Conservation (phyloP, 2,113 vertebrate species). For the Tachysurus fulvidraco region DNA sequence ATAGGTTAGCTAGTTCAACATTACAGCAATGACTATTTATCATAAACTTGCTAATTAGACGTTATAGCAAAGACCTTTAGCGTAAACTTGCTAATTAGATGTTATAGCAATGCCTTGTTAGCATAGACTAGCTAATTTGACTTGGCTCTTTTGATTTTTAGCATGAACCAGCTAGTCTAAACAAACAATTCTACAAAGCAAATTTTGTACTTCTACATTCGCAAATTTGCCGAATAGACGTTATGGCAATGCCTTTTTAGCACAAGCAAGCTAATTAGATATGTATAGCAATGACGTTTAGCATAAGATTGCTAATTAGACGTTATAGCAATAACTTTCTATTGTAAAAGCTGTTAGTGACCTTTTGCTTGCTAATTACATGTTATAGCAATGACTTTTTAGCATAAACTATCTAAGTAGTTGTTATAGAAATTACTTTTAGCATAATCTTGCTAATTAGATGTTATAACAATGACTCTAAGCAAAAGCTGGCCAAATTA, state of each 20-base stretch:
- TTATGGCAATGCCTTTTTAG: not conserved
- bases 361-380: too few relatives aligned
- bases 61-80: not conserved
- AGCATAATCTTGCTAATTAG: too few relatives aligned
- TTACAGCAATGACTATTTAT: not conserved
- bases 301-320: not conserved
- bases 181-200: too few relatives aligned
- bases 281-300: not conserved
- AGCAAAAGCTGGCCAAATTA: too few relatives aligned
- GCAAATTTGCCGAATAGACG: not conserved
- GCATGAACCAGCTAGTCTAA: too few relatives aligned
- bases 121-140: not conserved
- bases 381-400: not conserved
- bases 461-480: too few relatives aligned
- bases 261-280: not conserved
- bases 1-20: not conserved
- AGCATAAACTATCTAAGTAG: not conserved
- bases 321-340: not conserved
- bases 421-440: too few relatives aligned
- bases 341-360: not conserved
- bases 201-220: too few relatives aligned
- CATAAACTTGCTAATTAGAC: not conserved
- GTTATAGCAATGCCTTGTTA: not conserved
- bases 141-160: too few relatives aligned
- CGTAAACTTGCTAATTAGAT: not conserved